Evolutionary conservation across 2,888 invertebrate species (phyloP), one percentile per base, ranked within the genome.

Genomic region (Drymonia ruficornis): DNA sequence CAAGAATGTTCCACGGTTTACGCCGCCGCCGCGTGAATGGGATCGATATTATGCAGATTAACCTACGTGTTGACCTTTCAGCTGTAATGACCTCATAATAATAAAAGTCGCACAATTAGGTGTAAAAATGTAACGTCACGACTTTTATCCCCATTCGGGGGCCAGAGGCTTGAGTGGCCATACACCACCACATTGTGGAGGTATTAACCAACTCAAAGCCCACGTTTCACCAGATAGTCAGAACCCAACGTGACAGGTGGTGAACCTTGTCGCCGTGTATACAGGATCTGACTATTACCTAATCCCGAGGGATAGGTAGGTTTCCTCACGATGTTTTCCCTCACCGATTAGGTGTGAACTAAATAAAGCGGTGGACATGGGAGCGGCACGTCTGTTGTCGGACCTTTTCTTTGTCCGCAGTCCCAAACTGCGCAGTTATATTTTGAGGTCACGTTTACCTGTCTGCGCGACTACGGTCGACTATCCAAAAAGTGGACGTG

Each of bases 41-140:
- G 61, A 57, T 65, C 61, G 61, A 73, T 71, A 62, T 49, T 47
- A 52, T 56, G 58, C 53, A 56, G 51, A 60, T 59, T 55, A 55
- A 38, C 53, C 53, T 51, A 47, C 53, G 45, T 52, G 42, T 50
- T 47, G 70, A 72, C 67, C 67, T 67, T 63, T 50, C 48, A n/a
- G 44, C 55, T 46, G 36, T 59, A 55, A 69, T 56, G 45, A 18
- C 57, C 44, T 54, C 49, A 56, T 61, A 52, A 64, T 43, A 43
- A 40, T 40, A 16, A 40, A 38, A 40, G 40, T 40, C 16, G n/a
- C 36, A 43, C 43, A 43, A 54, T 54, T 63, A 19, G 18, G 19
- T 18, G 18, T 40, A 11, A 28, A 34, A n/a, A n/a, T n/a, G n/a
- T n/a, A n/a, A n/a, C n/a, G n/a, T n/a, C n/a, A n/a, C n/a, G n/a